Conservation (phyloP, 2,797 vertebrate species). For the Cossypha niveicapilla region DNA sequence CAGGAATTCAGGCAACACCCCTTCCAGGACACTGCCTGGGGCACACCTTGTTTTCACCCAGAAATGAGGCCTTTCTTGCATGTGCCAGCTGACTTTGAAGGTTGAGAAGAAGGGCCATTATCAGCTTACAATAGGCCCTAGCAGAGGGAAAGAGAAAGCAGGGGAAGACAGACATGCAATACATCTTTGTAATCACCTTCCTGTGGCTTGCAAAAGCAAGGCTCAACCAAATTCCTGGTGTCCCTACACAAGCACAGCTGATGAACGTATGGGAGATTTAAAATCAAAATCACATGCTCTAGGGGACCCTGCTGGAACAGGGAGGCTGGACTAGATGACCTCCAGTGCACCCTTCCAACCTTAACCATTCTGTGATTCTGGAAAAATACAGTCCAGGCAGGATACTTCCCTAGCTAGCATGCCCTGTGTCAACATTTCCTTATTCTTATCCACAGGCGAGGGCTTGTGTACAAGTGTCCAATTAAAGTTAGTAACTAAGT, state of each 20-base stretch:
- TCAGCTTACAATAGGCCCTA: background rate
- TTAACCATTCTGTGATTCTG: background rate
- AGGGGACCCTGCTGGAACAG: background rate
- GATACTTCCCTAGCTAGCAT: background rate
- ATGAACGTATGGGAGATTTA: background rate
- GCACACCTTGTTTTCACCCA: background rate
- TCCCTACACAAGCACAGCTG: background rate
- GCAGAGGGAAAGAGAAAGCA: background rate
- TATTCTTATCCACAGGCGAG: background rate
- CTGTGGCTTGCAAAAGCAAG: background rate
- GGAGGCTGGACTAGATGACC: background rate
- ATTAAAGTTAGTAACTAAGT: background rate
- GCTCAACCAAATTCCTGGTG: background rate
- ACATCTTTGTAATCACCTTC: background rate
- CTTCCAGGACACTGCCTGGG: background rate
- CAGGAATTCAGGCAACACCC: background rate
- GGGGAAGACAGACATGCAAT: background rate
- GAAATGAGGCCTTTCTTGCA: background rate
- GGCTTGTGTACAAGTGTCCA: background rate
- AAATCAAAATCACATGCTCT: background rate
- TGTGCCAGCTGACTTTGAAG: background rate
- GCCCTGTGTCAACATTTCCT: background rate
- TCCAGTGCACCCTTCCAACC: background rate
- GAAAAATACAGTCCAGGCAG: background rate
- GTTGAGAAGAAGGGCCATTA: background rate